Percentiles rank a stretch among this genome's conserved stretches.
Evolutionary conservation across 2,113 vertebrate genomes (phyloP).

Genomic region (Lanius collurio): DNA sequence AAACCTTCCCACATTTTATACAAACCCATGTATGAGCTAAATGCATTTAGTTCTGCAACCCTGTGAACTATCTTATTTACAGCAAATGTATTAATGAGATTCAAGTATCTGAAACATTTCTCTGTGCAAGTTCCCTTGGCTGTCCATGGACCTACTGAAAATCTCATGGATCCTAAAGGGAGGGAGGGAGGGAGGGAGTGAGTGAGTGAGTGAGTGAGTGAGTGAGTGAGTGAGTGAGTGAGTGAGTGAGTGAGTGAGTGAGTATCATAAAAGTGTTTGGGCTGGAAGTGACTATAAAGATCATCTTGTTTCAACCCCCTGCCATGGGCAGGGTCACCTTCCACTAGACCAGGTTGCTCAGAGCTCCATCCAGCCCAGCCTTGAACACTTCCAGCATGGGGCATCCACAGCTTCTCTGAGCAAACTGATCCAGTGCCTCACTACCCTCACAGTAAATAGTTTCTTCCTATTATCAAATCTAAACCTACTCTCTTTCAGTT

Average conservation of each 20-base stretch:
- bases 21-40: background rate
- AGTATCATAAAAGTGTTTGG: background rate
- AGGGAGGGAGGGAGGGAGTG: no score
- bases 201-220: no score
- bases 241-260: no score
- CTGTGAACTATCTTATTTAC: background rate
- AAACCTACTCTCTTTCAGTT: background rate
- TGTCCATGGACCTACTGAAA: background rate
- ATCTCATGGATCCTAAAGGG: background rate
- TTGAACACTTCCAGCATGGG: background rate
- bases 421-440: background rate
- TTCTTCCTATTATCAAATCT: background rate
- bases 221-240: no score
- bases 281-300: background rate
- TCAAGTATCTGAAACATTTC: background rate
- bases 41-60: background rate
- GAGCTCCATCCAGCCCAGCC: accelerated
- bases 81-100: background rate
- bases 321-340: background rate
- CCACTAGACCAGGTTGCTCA: background rate
- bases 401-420: background rate
- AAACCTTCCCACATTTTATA: background rate
- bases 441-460: accelerated
- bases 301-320: background rate
- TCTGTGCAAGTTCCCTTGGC: background rate